Base-by-base conservation (phyloP, 2,888 invertebrate species). In the Troides oblongomaculatus region DNA sequence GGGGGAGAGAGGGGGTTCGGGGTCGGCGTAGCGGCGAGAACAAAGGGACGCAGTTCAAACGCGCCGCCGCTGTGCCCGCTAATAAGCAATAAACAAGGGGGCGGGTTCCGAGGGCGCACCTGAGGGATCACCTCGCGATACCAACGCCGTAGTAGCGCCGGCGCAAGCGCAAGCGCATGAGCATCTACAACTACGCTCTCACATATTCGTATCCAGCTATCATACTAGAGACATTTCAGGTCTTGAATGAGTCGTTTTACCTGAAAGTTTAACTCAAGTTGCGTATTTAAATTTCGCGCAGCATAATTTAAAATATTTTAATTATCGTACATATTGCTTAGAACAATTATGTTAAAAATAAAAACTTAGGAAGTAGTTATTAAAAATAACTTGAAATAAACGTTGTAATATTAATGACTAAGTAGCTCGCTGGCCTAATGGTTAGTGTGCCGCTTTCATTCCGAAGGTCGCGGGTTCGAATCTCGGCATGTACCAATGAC, bases 31-130 rank as follows among this genome's bases (percentile, higher is more conserved):
- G 76, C 91, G 92, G 92, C 86, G 85, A 91, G 90, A 90, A 92
- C 91, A 92, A 92, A 91, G 92, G 85, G 83, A 82, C 80, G 80
- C 85, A 84, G 86, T 87, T 89, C 91, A 92, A 92, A 90, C 86
- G 89, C 81, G 88, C 92, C 92, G 92, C 91, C 86, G 85, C 84
- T 79, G 81, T 81, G 84, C 84, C 79, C 86, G 90, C 91, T 92
- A 92, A 92, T 92, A 92, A 92, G 92, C 92, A 92, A 92, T 92
- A 92, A 92, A 92, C 92, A 92, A 92, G 92, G 90, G 92, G 92
- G 92, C 89, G 92, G 90, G 81, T 85, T 84, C 84, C 79, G 82
- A 81, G 83, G 87, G 87, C 87, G 86, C 90, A 90, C 87, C 90
- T 89, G 90, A 92, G 85, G 88, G 87, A 92, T 91, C 90, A 88